A percentile compares a stretch with the other conserved stretches of the same genome.
phyloP scores from a whole-genome alignment of 1,140 invertebrate species.

The Argopecten irradians region DNA sequence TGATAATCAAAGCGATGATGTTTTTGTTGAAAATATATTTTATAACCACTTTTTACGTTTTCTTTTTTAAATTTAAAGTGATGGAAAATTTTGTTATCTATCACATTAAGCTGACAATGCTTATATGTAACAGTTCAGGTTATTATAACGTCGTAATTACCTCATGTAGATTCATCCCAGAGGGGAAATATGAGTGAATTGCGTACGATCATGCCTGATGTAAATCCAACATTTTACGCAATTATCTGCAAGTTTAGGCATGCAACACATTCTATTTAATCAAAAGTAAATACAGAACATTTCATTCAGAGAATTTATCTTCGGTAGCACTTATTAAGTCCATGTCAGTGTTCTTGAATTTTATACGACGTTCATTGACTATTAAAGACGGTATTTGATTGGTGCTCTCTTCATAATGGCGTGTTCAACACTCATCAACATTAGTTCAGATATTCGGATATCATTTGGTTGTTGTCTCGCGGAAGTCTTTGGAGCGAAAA shows the following conservation, averaged over 20 bases:
- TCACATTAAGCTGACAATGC: background rate
- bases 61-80: too few species aligned
- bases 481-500: background rate
- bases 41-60: too few species aligned
- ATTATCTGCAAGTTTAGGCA: too few species aligned
- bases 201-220: background rate
- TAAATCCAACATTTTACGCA: background rate
- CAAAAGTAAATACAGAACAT: too few species aligned
- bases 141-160: background rate
- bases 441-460: background rate
- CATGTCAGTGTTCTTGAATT: too few species aligned
- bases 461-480: background rate
- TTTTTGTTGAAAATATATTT: too few species aligned
- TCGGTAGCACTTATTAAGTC: too few species aligned
- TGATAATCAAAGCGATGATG: too few species aligned
- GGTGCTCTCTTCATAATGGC: background rate
- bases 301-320: too few species aligned
- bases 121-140: background rate
- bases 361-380: background rate
- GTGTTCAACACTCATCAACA: background rate
- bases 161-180: background rate
- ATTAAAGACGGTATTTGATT: background rate
- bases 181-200: background rate
- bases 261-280: too few species aligned
- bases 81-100: too few species aligned